Evolutionary conservation across 2,888 invertebrate species (phyloP).

Genomic region (Hypselothyrea guttata): DNA sequence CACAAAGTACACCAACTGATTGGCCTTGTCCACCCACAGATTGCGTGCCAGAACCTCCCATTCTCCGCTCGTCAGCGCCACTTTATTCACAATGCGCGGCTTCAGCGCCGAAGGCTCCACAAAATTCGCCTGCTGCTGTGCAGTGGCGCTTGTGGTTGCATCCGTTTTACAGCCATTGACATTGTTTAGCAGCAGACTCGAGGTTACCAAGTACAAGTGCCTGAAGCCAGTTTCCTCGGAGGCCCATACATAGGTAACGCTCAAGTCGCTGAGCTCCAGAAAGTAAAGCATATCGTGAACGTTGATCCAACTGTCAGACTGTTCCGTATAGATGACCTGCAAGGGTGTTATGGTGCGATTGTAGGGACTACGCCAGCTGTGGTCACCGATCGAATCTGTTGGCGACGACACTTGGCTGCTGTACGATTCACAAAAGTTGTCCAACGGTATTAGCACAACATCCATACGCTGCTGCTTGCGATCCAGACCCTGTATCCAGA

Average conservation of each 20-base stretch:
- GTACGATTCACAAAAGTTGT: conserved; percentile 86
- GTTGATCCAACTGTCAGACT: conserved; percentile 94
- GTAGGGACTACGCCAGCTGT: conserved; percentile 82
- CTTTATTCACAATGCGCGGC: conserved; percentile 87
- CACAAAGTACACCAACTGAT: conserved; percentile 94
- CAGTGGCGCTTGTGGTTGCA: conserved; percentile 43
- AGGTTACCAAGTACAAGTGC: conserved; percentile 92
- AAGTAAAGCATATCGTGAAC: conserved; percentile 95
- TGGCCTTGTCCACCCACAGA: conserved; percentile 92
- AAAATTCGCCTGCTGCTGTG: conserved; percentile 63
- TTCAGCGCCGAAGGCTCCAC: conserved; percentile 79
- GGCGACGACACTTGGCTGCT: conserved; percentile 83
- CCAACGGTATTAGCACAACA: conserved; percentile 90
- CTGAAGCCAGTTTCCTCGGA: conserved; percentile 95
- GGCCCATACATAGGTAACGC: conserved; percentile 92
- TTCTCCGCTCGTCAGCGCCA: conserved; percentile 92
- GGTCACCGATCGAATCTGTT: conserved; percentile 77
- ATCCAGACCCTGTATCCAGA: conserved; percentile 96
- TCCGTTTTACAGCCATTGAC: conserved; percentile 83
- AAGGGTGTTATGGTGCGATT: conserved; percentile 80
- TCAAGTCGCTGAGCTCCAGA: conserved; percentile 83
- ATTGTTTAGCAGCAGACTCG: conserved; percentile 82
- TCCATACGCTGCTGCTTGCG: conserved; percentile 93
- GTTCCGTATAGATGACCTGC: conserved; percentile 82
- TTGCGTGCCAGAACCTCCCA: conserved; percentile 95